Evolutionary conservation across 2,797 vertebrate species (phyloP).

Genomic region (Etheostoma nigrum): DNA sequence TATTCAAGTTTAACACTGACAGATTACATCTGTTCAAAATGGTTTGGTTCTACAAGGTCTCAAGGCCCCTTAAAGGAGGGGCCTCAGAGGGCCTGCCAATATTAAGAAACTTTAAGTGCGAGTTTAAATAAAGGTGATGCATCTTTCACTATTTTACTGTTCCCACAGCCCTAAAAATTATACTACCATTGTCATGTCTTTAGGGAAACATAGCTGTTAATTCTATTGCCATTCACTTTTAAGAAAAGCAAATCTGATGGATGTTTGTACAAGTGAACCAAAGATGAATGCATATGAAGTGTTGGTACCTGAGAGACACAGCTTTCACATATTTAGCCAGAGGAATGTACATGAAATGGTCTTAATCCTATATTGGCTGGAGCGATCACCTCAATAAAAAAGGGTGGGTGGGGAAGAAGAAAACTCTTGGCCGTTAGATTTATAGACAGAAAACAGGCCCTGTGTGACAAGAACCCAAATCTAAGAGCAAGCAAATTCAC

Average conservation of each 20-base stretch:
- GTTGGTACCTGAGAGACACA: conserved; percentile 41
- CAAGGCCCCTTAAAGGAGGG: too few species aligned
- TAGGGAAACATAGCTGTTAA: not conserved
- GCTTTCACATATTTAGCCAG: conserved; percentile 41
- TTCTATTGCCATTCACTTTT: not conserved
- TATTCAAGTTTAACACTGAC: not conserved
- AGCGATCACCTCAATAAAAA: conserved; percentile 73
- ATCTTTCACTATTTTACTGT: not conserved
- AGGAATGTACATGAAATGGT: conserved; percentile 71
- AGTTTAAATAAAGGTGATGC: conserved; percentile 7
- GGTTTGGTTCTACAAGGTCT: not conserved
- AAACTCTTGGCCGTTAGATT: conserved; percentile 85
- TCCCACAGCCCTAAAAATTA: not conserved
- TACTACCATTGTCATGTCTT: not conserved
- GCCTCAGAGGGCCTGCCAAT: not conserved
- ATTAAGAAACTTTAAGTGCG: not conserved
- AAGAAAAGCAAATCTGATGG: conserved; percentile 25
- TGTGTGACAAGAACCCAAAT: conserved; percentile 81
- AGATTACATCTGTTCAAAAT: not conserved
- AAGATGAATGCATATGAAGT: conserved; percentile 39
- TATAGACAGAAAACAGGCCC: conserved; percentile 86
- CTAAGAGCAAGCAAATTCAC: conserved; percentile 76
- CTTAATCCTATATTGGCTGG: conserved; percentile 80
- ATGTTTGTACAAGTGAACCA: conserved; percentile 28
- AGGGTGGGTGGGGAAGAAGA: conserved; percentile 16